These are phyloP conservation scores for Linyphia triangularis DNA, from an alignment of 2,888 invertebrate species.

Conservation along the genomic window DNA sequence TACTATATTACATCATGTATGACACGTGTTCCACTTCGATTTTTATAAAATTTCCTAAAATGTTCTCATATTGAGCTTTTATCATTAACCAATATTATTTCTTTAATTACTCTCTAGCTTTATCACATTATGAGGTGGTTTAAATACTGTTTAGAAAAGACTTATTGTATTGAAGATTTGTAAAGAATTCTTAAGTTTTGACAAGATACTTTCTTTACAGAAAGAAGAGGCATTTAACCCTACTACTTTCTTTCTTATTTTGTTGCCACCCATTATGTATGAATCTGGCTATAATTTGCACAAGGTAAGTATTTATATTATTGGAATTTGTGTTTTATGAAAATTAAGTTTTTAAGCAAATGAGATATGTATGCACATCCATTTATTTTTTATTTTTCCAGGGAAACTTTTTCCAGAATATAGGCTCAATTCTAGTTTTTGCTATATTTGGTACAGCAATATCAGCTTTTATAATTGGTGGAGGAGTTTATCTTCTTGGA, in stretches of 20 bases:
- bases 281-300: slow-evolving; percentile 99
- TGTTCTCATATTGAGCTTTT: too few relatives aligned
- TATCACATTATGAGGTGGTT: background rate
- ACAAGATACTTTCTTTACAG: slow-evolving; percentile 80
- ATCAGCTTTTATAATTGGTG: slow-evolving; percentile 97
- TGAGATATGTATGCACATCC: background rate
- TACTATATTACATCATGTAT: too few relatives aligned
- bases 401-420: slow-evolving; percentile 90
- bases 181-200: background rate
- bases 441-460: slow-evolving; percentile 98
- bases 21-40: too few relatives aligned
- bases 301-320: slow-evolving; percentile 84
- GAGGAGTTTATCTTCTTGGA: slow-evolving; percentile 96
- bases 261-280: slow-evolving; percentile 98
- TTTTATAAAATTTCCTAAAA: too few relatives aligned
- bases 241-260: slow-evolving; percentile 97
- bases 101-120: too few relatives aligned
- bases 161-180: background rate
- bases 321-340: background rate
- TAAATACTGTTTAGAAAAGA: too few relatives aligned
- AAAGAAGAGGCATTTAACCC: slow-evolving; percentile 99
- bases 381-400: slow-evolving; percentile 77
- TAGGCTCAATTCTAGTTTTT: slow-evolving; percentile 98
- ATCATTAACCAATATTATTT: too few relatives aligned
- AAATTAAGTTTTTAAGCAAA: background rate